phyloP scores from a whole-genome alignment of 2,888 invertebrate genomes.

The Barypeithes pellucidus region DNA sequence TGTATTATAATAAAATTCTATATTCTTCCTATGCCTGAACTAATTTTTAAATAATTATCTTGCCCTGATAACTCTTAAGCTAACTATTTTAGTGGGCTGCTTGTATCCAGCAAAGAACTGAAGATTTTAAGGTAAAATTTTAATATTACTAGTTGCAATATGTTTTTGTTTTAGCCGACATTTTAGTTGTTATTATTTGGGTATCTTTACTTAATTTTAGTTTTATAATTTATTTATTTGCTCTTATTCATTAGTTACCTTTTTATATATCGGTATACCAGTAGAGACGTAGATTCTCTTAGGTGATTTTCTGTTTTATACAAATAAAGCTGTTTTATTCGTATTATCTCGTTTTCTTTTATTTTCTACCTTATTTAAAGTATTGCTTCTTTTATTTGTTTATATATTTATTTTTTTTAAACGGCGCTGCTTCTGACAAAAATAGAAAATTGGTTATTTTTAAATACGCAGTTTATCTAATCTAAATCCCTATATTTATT shows the following conservation, averaged over 20 bases:
- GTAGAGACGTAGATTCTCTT: conserved; percentile 57
- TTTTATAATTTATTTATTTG: conserved; percentile 63
- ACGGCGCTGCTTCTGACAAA: background rate
- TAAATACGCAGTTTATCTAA: too few species aligned
- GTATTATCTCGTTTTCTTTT: conserved; percentile 55
- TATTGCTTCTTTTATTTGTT: background rate
- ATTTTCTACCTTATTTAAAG: conserved; percentile 20
- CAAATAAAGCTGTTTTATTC: conserved; percentile 58
- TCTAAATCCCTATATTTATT: too few species aligned
- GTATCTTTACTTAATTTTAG: conserved; percentile 54
- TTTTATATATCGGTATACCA: conserved; percentile 57
- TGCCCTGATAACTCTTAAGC: conserved; percentile 9
- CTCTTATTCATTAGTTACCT: conserved; percentile 63
- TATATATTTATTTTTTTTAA: background rate
- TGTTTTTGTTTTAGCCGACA: conserved; percentile 55
- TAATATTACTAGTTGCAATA: conserved; percentile 59
- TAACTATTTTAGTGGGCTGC: conserved; percentile 5
- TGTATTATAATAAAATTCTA: conserved; percentile 8
- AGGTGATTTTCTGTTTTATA: conserved; percentile 44
- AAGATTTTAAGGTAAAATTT: conserved; percentile 50
- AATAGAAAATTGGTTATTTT: background rate
- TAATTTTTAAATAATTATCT: conserved; percentile 20
- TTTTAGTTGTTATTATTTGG: conserved; percentile 57
- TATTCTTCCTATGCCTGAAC: conserved; percentile 5
- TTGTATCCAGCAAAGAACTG: conserved; percentile 24